Evolutionary conservation across 2,888 invertebrate genomes (phyloP).

Genomic region (Eupithecia exiguata): DNA sequence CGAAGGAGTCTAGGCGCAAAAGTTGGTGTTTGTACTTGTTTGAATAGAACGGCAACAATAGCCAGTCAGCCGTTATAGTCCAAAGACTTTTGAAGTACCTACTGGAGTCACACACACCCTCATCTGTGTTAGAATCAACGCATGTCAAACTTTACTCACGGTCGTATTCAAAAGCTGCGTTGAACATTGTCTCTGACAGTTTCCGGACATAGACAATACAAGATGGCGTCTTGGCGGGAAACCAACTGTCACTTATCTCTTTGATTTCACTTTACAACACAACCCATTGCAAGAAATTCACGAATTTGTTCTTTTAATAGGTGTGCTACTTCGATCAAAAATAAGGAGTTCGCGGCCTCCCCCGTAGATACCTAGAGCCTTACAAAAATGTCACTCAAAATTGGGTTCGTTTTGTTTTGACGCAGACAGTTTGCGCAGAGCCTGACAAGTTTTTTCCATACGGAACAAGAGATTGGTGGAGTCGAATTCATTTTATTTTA

Average conservation of each 20-base stretch:
- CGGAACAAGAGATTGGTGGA: too few relatives aligned
- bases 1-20: not conserved
- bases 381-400: too few relatives aligned
- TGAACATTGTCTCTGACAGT: conserved; percentile 67
- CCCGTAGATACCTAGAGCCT: too few relatives aligned
- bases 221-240: conserved; percentile 57
- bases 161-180: conserved; percentile 81
- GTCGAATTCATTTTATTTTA: too few relatives aligned
- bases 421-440: too few relatives aligned
- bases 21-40: not conserved
- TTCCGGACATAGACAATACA: conserved; percentile 54
- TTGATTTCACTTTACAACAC: conserved; percentile 28
- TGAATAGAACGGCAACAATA: not conserved
- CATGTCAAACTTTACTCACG: conserved; percentile 61
- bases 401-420: too few relatives aligned
- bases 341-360: too few relatives aligned
- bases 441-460: too few relatives aligned
- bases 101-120: not conserved
- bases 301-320: not conserved
- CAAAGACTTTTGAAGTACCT: not conserved
- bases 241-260: conserved; percentile 46
- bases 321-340: too few relatives aligned
- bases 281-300: conserved; percentile 16
- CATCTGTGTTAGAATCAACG: not conserved
- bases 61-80: not conserved